Evolutionary conservation across 1,140 invertebrate genomes (phyloP).

Genomic region (Carcinoscorpius rotundicauda): DNA sequence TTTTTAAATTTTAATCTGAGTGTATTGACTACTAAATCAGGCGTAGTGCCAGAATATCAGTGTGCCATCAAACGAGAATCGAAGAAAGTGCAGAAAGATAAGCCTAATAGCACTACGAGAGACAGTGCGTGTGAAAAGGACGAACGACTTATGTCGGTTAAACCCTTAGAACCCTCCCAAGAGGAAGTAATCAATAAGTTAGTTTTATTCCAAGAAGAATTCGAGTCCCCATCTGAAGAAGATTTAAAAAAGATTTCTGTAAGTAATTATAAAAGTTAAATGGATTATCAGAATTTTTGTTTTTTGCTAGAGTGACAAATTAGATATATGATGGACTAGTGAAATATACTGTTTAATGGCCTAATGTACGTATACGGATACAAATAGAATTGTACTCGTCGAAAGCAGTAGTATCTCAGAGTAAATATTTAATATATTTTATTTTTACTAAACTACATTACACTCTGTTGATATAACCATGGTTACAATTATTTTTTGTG

Average conservation of each 20-base stretch:
- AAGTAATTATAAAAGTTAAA: constrained; percentile 29
- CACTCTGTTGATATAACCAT: too few relatives aligned
- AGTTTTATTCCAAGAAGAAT: constrained; percentile 92
- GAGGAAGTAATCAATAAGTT: constrained; percentile 88
- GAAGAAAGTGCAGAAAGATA: constrained; percentile 86
- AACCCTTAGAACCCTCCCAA: constrained; percentile 60
- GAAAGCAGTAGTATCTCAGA: too few relatives aligned
- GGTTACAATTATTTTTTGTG: too few relatives aligned
- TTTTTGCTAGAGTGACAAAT: too few relatives aligned
- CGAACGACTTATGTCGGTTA: constrained; percentile 32
- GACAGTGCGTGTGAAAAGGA: constrained; percentile 21
- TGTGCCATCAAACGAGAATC: constrained; percentile 91
- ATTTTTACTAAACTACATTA: too few relatives aligned
- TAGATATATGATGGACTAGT: too few relatives aligned
- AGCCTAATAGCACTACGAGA: constrained; percentile 56
- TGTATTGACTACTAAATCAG: constrained; percentile 28
- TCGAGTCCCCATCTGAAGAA: constrained; percentile 87
- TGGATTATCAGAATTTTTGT: too few relatives aligned
- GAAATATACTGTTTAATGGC: too few relatives aligned
- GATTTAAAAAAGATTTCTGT: constrained; percentile 78
- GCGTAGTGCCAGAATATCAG: constrained; percentile 90
- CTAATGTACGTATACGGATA: too few relatives aligned
- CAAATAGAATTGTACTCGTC: too few relatives aligned
- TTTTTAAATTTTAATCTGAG: neutral
- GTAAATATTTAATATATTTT: too few relatives aligned